Conservation (phyloP, 2,797 vertebrate species). For the Scolopax rusticola region DNA sequence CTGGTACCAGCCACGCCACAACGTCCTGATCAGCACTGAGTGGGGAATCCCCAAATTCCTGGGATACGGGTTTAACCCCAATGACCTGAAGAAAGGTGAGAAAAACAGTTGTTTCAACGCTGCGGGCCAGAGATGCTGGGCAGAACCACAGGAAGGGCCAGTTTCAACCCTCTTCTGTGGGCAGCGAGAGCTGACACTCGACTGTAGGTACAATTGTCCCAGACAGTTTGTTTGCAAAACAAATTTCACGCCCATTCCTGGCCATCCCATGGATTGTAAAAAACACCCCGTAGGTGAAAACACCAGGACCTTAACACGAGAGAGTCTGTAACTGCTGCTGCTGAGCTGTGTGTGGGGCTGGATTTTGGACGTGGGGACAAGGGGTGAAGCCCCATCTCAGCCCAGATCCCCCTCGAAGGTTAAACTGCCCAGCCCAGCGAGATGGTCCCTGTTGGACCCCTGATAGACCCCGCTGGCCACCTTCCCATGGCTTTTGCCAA, state of each 20-base stretch:
- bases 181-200: background rate
- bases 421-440: background rate
- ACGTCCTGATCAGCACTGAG: constrained; percentile 93
- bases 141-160: background rate
- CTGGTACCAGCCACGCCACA: constrained; percentile 95
- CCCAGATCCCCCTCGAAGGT: background rate
- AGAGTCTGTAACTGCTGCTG: background rate
- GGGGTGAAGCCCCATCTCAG: background rate
- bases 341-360: background rate
- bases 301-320: background rate
- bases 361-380: background rate
- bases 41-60: constrained; percentile 88
- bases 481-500: background rate
- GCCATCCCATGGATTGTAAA: background rate
- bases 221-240: background rate
- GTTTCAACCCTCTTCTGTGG: background rate
- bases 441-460: background rate
- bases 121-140: background rate
- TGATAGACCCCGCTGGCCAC: background rate
- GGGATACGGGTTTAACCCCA: constrained; percentile 82
- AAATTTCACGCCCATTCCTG: background rate
- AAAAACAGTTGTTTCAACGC: accelerated
- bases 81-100: constrained; percentile 86
- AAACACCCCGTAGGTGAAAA: background rate
- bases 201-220: accelerated